phyloP scores from a whole-genome alignment of 2,113 vertebrate genomes.

The Heteronetta atricapilla region DNA sequence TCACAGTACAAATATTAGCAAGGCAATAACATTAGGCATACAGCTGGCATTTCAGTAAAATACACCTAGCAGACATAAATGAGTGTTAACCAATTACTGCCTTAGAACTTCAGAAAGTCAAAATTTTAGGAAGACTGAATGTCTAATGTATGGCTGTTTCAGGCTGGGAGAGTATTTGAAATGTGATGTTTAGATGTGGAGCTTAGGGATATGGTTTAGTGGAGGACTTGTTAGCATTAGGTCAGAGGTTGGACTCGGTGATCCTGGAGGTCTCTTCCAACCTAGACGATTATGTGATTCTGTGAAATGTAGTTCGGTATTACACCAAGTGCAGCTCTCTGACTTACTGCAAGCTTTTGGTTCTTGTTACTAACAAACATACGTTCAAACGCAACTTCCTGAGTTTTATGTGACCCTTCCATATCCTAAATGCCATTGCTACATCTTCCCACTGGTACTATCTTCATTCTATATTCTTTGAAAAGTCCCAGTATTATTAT shows the following conservation, averaged over 20 bases:
- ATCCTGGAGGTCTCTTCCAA: too few relatives aligned
- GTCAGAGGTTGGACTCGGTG: too few relatives aligned
- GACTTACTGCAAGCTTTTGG: too few relatives aligned
- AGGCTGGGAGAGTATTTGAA: neutral
- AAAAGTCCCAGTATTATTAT: slow-evolving; percentile 35
- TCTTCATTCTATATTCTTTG: slow-evolving; percentile 37
- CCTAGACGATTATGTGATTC: too few relatives aligned
- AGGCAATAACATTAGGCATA: neutral
- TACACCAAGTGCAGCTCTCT: too few relatives aligned
- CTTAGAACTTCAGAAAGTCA: neutral
- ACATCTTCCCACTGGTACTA: neutral
- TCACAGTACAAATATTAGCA: neutral
- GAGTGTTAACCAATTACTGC: neutral
- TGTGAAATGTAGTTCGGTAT: too few relatives aligned
- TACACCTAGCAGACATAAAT: neutral
- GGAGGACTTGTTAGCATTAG: too few relatives aligned
- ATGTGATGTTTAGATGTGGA: too few relatives aligned
- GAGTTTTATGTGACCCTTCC: slow-evolving; percentile 5
- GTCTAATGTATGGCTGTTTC: neutral
- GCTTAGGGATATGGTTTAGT: too few relatives aligned
- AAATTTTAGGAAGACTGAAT: neutral
- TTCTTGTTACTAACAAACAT: too few relatives aligned
- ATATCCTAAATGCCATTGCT: slow-evolving; percentile 3
- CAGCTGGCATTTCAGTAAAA: neutral
- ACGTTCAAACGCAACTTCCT: neutral